Evolutionary conservation across 1,140 invertebrate genomes (phyloP).

Genomic region (Brachionus sp.): DNA sequence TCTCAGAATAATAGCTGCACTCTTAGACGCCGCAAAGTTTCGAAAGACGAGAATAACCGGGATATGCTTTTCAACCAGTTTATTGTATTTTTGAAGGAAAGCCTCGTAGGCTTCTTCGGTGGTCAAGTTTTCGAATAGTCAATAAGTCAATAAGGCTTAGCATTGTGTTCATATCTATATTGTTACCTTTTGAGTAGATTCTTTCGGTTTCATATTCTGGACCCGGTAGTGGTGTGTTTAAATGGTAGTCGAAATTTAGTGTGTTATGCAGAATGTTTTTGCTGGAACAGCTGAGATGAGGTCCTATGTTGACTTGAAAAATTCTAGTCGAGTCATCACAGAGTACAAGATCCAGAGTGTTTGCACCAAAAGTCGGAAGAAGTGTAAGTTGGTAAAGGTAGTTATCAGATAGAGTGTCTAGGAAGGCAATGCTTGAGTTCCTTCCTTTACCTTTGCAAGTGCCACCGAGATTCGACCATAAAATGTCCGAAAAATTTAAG

Average conservation of each 20-base stretch:
- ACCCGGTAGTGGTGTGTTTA: neutral
- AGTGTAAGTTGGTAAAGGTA: neutral
- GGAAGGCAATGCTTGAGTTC: neutral
- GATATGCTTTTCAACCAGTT: too few relatives aligned
- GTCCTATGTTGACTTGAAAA: neutral
- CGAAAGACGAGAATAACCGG: too few relatives aligned
- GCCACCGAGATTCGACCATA: neutral
- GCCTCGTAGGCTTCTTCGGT: too few relatives aligned
- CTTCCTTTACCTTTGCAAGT: neutral
- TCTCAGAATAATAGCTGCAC: too few relatives aligned
- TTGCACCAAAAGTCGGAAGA: neutral
- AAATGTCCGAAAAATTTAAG: neutral
- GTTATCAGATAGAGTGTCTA: neutral
- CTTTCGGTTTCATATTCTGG: neutral
- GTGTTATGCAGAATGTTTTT: too few relatives aligned
- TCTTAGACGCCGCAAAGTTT: too few relatives aligned
- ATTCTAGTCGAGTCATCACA: neutral
- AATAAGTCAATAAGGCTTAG: too few relatives aligned
- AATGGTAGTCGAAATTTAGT: neutral
- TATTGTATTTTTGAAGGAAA: too few relatives aligned
- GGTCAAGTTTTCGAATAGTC: too few relatives aligned
- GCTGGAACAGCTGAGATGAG: too few relatives aligned
- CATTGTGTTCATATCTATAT: too few relatives aligned
- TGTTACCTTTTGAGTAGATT: too few relatives aligned
- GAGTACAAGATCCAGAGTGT: neutral